Conservation (phyloP, 2,113 vertebrate species). For the Benitochromis conjunctus region DNA sequence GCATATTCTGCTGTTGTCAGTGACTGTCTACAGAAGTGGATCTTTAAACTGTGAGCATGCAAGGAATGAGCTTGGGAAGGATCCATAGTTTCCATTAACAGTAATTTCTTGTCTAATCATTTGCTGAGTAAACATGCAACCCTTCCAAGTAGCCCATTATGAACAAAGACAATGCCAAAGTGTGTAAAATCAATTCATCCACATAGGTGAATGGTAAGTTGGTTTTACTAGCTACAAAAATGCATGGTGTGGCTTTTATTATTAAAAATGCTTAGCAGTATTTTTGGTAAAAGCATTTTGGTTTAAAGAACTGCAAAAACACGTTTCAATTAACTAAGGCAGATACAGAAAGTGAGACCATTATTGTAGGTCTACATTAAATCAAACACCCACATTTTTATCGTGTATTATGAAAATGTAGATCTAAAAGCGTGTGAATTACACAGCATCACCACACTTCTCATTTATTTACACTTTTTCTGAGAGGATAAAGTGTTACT, state of each 20-base stretch:
- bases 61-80: conserved; percentile 49
- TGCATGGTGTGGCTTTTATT: conserved; percentile 10
- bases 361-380: neutral
- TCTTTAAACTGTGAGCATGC: conserved; percentile 30
- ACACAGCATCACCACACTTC: neutral
- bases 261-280: neutral
- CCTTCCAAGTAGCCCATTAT: conserved; percentile 61
- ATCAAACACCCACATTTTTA: neutral
- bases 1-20: conserved; percentile 52
- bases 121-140: conserved; percentile 69
- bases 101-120: conserved; percentile 57
- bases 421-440: neutral
- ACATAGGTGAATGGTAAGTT: conserved; percentile 25
- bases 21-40: conserved; percentile 9
- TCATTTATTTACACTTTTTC: neutral
- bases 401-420: neutral
- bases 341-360: neutral
- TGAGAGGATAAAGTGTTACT: neutral
- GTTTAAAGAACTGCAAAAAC: neutral
- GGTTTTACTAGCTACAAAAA: conserved; percentile 9
- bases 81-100: conserved; percentile 71
- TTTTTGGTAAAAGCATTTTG: neutral
- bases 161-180: conserved; percentile 47
- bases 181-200: conserved; percentile 58
- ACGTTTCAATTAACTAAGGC: neutral